Conservation (phyloP, 1,140 invertebrate species). For the Camponotus pennsylvanicus region DNA sequence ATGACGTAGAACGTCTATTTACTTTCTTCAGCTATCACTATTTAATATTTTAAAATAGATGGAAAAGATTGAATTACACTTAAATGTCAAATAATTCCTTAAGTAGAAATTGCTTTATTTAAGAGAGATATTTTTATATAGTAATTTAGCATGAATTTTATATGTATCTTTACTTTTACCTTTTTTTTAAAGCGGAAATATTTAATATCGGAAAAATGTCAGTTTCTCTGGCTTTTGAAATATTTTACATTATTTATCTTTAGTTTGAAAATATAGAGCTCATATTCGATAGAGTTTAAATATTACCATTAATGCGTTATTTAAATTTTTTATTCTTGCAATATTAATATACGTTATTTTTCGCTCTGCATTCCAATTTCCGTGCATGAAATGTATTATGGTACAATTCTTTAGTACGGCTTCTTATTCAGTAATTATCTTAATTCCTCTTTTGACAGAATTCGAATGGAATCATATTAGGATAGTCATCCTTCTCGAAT, state of each 20-base stretch:
- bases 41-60: not conserved
- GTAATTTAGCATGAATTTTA: too few relatives aligned
- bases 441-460: slow-evolving; percentile 33
- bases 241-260: not conserved
- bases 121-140: too few relatives aligned
- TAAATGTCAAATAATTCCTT: not conserved
- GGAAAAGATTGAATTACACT: not conserved
- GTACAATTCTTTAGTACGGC: slow-evolving; percentile 23
- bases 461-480: slow-evolving; percentile 23
- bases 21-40: not conserved
- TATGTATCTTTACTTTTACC: too few relatives aligned
- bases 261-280: not conserved
- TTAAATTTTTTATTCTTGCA: slow-evolving; percentile 14
- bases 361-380: slow-evolving; percentile 4
- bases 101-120: not conserved
- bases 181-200: too few relatives aligned
- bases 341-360: not conserved
- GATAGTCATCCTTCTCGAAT: slow-evolving; percentile 28
- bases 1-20: not conserved
- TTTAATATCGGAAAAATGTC: not conserved
- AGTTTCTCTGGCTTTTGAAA: not conserved
- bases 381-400: slow-evolving; percentile 4
- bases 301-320: not conserved
- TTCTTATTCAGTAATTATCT: slow-evolving; percentile 45
- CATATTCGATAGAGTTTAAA: not conserved